Percentiles rank a stretch among this genome's conserved stretches.
Conservation (phyloP, 2,888 invertebrate genomes). For the Acanthosepion esculentum region DNA sequence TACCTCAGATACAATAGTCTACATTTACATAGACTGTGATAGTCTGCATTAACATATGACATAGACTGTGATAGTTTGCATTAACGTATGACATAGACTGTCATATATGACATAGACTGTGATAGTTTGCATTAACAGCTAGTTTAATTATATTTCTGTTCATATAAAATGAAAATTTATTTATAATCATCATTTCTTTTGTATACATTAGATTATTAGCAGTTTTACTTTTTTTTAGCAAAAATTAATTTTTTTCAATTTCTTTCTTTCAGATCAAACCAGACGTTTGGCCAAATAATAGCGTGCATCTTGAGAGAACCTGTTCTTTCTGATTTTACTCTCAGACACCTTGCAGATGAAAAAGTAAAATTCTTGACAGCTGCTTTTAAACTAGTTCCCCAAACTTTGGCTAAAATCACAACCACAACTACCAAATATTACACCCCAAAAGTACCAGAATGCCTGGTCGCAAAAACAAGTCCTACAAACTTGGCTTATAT, state of each 20-base stretch:
- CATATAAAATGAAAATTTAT: too few species aligned
- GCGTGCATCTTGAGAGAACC: not conserved
- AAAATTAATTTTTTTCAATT: not conserved
- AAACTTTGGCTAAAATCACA: not conserved
- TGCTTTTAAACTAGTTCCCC: not conserved
- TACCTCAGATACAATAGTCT: too few species aligned
- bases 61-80: too few species aligned
- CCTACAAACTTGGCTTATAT: slow-evolving; percentile 15
- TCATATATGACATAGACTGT: too few species aligned
- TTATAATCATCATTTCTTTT: not conserved
- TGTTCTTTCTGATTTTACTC: not conserved
- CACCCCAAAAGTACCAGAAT: not conserved
- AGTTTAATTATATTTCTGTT: too few species aligned
- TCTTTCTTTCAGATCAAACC: slow-evolving; percentile 16
- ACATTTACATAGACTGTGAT: too few species aligned
- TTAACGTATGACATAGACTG: too few species aligned
- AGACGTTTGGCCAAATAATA: not conserved
- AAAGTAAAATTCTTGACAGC: not conserved
- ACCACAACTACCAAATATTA: not conserved
- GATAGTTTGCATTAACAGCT: too few species aligned
- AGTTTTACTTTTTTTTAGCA: not conserved
- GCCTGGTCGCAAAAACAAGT: slow-evolving; percentile 20
- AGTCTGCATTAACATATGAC: too few species aligned
- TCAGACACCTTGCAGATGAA: not conserved
- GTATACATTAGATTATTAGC: not conserved